Evolutionary conservation across 2,113 vertebrate species (phyloP).

Genomic region (Paradoxurus hermaphroditus): DNA sequence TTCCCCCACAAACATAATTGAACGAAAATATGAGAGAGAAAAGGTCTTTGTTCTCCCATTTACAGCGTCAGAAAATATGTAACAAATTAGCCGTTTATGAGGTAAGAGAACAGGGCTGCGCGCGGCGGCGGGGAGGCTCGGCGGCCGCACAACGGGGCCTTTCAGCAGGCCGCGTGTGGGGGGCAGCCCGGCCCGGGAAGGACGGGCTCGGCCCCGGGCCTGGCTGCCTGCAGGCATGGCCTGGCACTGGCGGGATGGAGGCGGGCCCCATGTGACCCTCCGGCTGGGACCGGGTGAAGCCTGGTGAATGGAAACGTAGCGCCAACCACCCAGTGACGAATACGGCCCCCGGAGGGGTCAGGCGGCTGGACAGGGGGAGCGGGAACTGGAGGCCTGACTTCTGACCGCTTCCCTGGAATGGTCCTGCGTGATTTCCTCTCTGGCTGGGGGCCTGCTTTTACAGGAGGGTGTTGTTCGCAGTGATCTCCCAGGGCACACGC

Average conservation of each 20-base stretch:
- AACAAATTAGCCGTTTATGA: constrained; percentile 81
- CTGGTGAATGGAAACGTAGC: neutral
- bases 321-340: neutral
- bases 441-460: neutral
- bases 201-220: neutral
- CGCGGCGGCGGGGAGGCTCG: neutral
- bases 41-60: constrained; percentile 80
- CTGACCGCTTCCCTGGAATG: neutral
- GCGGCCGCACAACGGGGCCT: constrained; percentile 58
- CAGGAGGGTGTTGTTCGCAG: neutral
- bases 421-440: neutral
- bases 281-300: neutral
- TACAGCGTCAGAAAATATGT: constrained; percentile 81
- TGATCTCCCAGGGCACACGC: fast-evolving
- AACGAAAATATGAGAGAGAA: constrained; percentile 79
- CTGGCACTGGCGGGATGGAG: neutral
- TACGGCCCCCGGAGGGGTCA: neutral
- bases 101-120: constrained; percentile 68
- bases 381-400: neutral
- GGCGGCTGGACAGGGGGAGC: fast-evolving
- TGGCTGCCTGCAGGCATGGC: neutral
- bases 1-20: constrained; percentile 80
- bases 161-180: neutral
- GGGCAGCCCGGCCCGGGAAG: neutral
- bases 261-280: neutral